phyloP scores from a whole-genome alignment of 2,797 vertebrate species.

The Bucorvus abyssinicus region DNA sequence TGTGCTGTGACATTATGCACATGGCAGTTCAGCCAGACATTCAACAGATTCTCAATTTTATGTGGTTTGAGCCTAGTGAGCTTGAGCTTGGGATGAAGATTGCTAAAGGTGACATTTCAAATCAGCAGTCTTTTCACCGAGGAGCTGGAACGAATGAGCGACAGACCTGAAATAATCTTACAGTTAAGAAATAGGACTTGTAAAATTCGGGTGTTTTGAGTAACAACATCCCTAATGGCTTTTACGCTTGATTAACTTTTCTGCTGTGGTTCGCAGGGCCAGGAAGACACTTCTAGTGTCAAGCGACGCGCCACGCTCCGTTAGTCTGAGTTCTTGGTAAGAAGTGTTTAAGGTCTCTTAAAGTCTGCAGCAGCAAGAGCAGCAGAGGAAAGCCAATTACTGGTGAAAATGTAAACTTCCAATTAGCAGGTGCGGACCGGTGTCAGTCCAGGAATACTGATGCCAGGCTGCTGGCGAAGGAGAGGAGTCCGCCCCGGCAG shows the following conservation, averaged over 20 bases:
- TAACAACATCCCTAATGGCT: conserved; percentile 34
- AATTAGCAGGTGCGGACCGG: neutral
- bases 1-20: neutral
- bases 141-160: neutral
- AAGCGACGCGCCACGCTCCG: neutral
- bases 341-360: neutral
- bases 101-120: conserved; percentile 49
- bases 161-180: conserved; percentile 6
- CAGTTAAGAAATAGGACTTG: neutral
- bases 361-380: neutral
- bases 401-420: neutral
- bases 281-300: neutral
- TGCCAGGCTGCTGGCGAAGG: neutral
- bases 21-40: neutral
- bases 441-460: neutral
- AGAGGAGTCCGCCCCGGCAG: neutral
- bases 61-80: neutral
- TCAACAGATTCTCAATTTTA: conserved; percentile 19
- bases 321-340: neutral
- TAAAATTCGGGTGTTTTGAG: neutral
- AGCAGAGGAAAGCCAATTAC: neutral
- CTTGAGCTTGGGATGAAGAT: conserved; percentile 11
- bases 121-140: neutral
- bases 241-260: neutral
- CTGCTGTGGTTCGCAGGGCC: neutral